Conservation (phyloP, 2,113 vertebrate species). For the Dermatemys mawii region DNA sequence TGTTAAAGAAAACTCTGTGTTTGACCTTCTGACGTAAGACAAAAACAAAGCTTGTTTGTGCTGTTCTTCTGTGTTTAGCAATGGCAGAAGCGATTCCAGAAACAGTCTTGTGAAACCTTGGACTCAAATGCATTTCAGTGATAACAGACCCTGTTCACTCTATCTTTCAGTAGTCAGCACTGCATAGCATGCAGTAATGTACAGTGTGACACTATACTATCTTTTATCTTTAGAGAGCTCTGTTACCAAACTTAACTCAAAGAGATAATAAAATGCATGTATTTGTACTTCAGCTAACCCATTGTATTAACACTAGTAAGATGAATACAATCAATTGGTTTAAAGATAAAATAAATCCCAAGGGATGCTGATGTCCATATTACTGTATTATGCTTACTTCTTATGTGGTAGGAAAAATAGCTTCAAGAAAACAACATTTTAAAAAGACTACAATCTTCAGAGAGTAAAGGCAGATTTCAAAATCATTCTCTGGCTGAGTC, state of each 20-base stretch:
- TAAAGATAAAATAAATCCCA: background rate
- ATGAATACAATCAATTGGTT: background rate
- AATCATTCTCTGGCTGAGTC: background rate
- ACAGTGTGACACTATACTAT: background rate
- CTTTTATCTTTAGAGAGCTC: background rate
- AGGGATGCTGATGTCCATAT: background rate
- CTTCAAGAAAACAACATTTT: background rate
- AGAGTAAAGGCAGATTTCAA: background rate
- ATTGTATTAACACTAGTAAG: background rate
- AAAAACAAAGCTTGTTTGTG: background rate
- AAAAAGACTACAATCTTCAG: background rate
- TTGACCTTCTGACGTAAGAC: background rate
- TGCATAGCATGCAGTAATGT: background rate
- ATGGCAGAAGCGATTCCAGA: too few relatives aligned
- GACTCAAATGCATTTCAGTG: background rate
- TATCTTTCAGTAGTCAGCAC: background rate
- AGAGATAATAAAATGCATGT: background rate
- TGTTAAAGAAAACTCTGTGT: background rate
- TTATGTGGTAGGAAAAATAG: background rate
- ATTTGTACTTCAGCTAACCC: background rate
- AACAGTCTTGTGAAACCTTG: background rate
- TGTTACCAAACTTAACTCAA: background rate
- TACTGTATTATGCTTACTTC: background rate
- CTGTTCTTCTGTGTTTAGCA: too few relatives aligned
- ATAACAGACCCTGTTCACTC: background rate